Evolutionary conservation across 1,140 invertebrate species (phyloP), one percentile per base, ranked within the genome.

Genomic region (Drosophila tropicalis): DNA sequence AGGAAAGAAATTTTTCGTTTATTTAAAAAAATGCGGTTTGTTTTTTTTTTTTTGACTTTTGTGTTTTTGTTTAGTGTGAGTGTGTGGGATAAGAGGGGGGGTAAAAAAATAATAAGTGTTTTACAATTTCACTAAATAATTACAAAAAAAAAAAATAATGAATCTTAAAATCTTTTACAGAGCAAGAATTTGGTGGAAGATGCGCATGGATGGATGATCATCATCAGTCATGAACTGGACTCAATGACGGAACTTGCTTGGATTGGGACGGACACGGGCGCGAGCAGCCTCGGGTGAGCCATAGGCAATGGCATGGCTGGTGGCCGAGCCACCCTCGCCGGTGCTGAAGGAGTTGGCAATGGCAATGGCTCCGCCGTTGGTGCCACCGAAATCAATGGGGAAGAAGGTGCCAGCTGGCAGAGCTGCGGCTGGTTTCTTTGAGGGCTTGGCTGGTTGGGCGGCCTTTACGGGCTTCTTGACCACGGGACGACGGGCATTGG

Each of bases 261-360:
- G 79, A 54, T 72, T 69, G 47, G 90, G 81, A 54, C 85, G 90
- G 34, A 68, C 83, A 17, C 82, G 89, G 12, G 84, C 73, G 17
- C 70, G 76, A 9, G 71, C 90, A 6, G 89, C 75, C 6, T 91
- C 91, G 15, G 93, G 93, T 25, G 93, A 93, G 29, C 95, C 95
- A 77, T 95, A 95, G 9, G 95, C 94, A 5, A 95, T 95, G 7
- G 95, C 95, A 75, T 95, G 95, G 77, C 94, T 95, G 36, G 94
- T 94, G 41, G 95, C 95, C 0, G 95, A 94, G 19, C 95, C 95
- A 61, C 94, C 94, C 72, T 93, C 93, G 15, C 94, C 95, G 29
- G 94, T 95, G 93, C 94, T 95, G 91, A 94, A 95, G 58, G 95
- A 95, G 91, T 95, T 95, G 56, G 95, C 95, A 41, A 95, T 94